Base-by-base conservation (phyloP, 2,797 vertebrate species). In the Botia almorhae region DNA sequence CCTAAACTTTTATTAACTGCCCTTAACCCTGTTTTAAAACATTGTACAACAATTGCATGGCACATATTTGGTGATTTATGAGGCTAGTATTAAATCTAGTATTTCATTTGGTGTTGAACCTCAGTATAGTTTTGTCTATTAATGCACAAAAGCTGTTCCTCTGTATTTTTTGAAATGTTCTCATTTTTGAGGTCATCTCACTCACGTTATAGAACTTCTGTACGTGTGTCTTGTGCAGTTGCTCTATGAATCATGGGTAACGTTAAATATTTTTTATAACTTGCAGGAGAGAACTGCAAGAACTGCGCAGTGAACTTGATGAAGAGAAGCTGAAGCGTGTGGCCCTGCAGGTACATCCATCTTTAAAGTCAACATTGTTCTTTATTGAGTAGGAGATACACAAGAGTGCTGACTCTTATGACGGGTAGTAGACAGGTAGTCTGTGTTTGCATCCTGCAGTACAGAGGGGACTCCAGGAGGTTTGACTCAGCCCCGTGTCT, bases 221-320 rank as follows among this genome's bases (percentile, higher is more conserved):
- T 60, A 13, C 21, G 13, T 3, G 23, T 26, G 7, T 61, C 21
- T 23, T 3, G 23, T 26, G 7, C 29, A 33, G 4, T 33, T 33
- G 33, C 33, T 33, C 4, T 17, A 33, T 63, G 11, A 58, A 58
- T 60, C 29, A 64, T 33, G 7, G 14, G 16, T 36, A 29, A 56
- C 55, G 4, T 8, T n/a, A 53, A 17, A 16, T 53, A n/a, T 7
- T 61, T 43, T 88, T 7, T 75, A 21, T 82, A 14, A 81, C 0
- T 77, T 86, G 75, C 90, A 99, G 98, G 95, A 97, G 93, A 93
- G 96, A 99, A 92, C 93, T 99, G 58, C 89, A 93, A 46, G 96
- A 96, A 85, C 87, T 99, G 0, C 94, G 93, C 85, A 93, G 83
- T 82, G 96, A 98, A 85, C 91, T 99, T 90, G 95, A 97, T 80